These are phyloP conservation scores for Phodopus roborovskii DNA, from an alignment of 2,113 vertebrate genomes.

Conservation along the genomic window DNA sequence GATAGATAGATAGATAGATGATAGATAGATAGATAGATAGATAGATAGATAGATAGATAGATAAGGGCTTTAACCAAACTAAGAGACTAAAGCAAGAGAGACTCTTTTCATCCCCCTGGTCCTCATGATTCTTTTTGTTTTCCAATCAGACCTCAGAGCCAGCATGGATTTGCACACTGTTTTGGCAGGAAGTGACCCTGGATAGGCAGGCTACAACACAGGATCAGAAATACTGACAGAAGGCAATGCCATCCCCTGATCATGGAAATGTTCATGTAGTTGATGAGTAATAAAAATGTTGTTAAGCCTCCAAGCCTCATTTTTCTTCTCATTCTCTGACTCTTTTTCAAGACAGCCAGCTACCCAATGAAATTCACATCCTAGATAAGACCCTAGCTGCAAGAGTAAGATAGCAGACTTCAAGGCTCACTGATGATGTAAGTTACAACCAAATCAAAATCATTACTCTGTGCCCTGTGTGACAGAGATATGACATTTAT, in stretches of 20 bases:
- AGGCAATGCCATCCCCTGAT: not conserved
- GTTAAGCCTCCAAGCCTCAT: constrained; percentile 35
- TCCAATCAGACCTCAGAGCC: not conserved
- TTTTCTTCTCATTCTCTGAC: constrained; percentile 68
- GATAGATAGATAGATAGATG: too few species aligned
- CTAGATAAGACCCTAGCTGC: constrained; percentile 80
- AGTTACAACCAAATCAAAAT: constrained; percentile 76
- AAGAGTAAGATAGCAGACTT: constrained; percentile 79
- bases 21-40: too few species aligned
- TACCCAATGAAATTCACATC: constrained; percentile 78
- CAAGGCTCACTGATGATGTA: constrained; percentile 43
- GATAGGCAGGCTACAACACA: not conserved
- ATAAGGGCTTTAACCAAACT: not conserved
- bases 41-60: too few species aligned
- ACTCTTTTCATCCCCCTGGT: too few species aligned
- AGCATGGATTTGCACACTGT: not conserved
- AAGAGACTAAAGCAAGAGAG: too few species aligned
- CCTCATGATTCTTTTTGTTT: not conserved
- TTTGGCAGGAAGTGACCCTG: not conserved
- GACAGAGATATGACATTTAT: constrained; percentile 78
- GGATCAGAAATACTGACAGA: not conserved
- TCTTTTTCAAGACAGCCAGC: constrained; percentile 73
- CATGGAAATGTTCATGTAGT: constrained; percentile 63
- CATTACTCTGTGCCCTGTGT: constrained; percentile 51
- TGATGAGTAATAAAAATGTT: constrained; percentile 66